Base-by-base conservation (phyloP, 2,113 vertebrate genomes). In the Sylvia atricapilla region DNA sequence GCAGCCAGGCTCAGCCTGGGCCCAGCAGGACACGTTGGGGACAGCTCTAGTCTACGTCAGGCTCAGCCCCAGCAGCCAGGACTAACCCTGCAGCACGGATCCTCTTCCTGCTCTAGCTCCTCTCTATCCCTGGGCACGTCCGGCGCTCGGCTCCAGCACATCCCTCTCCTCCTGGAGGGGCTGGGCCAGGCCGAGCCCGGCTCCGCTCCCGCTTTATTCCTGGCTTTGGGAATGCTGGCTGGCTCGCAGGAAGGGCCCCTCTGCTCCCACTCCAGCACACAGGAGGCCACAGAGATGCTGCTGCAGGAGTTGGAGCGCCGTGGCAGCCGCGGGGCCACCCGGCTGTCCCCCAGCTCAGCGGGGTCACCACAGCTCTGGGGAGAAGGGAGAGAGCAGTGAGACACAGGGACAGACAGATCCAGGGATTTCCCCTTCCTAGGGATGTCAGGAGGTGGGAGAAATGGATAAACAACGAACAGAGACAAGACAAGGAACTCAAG, bases 221-320 rank as follows among this genome's bases (percentile, higher is more conserved):
- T 95, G 41, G 93, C 72, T 93, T 97, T 78, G 94, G 97, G 94
- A 73, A 89, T 85, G 95, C 31, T 31, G 82, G n/a, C 70, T 70
- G 97, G 97, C 93, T 97, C 96, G 96, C 96, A 95, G 91, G 98
- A 75, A 59, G 99, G 98, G 44, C 97, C 95, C 96, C 97, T 98
- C 98, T 99, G 98, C 97, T 99, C 99, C 99, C 99, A 99, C 13
- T 99, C 97, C 74, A 98, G 98, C 90, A 99, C 93, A 70, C 98
- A 99, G 96, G 99, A 99, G 93, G 99, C 98, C 98, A 99, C 99
- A 87, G 99, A 99, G 92, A 99, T 97, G 95, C 97, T 99, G 98
- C 97, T 96, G 97, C 97, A 97, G 73, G 98, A 98, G 77, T 97
- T 98, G 96, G 98, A 98, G 90, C 98, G 97, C 92, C 98, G 98